Conservation (phyloP, 2,888 invertebrate genomes). For the Ferdinandea cuprea region DNA sequence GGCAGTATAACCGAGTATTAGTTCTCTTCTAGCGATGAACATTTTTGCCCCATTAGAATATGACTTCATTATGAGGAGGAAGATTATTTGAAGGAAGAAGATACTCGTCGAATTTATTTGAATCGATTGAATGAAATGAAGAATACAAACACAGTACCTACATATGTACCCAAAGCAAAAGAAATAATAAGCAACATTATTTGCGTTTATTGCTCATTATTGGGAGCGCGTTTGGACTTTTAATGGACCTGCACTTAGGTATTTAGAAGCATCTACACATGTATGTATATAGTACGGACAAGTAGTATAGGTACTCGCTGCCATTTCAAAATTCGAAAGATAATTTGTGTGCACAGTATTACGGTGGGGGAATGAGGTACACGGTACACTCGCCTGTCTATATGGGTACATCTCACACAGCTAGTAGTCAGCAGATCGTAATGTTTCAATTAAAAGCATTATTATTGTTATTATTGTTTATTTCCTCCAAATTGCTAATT, state of each 20-base stretch:
- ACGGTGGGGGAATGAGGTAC: slow-evolving; percentile 4
- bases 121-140: slow-evolving; percentile 55
- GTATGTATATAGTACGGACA: slow-evolving; percentile 3
- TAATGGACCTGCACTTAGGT: slow-evolving; percentile 72
- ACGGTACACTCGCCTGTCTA: not conserved
- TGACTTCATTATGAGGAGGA: slow-evolving; percentile 56
- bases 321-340: slow-evolving; percentile 54
- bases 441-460: slow-evolving; percentile 74
- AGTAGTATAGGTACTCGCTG: not conserved
- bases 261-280: slow-evolving; percentile 21
- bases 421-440: slow-evolving; percentile 42
- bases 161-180: not conserved
- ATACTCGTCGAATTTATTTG: slow-evolving; percentile 37
- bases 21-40: not conserved
- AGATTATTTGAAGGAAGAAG: not conserved
- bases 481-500: slow-evolving; percentile 74
- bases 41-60: slow-evolving; percentile 48
- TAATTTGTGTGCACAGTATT: slow-evolving; percentile 38
- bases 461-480: slow-evolving; percentile 73
- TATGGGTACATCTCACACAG: slow-evolving; percentile 9
- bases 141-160: slow-evolving; percentile 3
- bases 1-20: not conserved
- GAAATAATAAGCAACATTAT: slow-evolving; percentile 60
- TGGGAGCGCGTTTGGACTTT: slow-evolving; percentile 71
- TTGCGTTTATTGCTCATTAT: slow-evolving; percentile 72